Conservation (phyloP, 2,888 invertebrate species). For the Brenthis hecate region DNA sequence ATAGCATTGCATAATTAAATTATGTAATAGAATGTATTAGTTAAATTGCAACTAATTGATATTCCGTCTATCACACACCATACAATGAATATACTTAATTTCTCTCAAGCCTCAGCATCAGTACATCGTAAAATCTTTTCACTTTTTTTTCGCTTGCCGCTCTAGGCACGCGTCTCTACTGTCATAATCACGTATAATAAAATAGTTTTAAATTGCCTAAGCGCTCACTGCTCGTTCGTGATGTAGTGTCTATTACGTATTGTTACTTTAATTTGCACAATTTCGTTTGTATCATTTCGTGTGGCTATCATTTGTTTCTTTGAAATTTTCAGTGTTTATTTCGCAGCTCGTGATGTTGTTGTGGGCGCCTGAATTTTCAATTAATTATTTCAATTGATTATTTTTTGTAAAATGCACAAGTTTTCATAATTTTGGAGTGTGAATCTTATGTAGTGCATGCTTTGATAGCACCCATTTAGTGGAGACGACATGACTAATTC, state of each 20-base stretch:
- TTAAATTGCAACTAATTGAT: constrained; percentile 48
- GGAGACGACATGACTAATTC: constrained; percentile 83
- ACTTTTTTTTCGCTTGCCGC: constrained; percentile 76
- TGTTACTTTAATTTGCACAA: constrained; percentile 49
- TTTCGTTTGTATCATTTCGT: constrained; percentile 51
- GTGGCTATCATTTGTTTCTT: constrained; percentile 70
- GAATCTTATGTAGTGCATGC: constrained; percentile 77
- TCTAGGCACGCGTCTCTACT: constrained; percentile 66
- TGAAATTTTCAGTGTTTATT: constrained; percentile 73
- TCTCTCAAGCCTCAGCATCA: constrained; percentile 58
- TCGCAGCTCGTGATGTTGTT: constrained; percentile 75
- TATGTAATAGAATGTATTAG: constrained; percentile 39
- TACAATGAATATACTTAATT: constrained; percentile 68
- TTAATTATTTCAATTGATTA: constrained; percentile 69
- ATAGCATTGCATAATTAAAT: constrained; percentile 28
- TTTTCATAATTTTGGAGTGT: constrained; percentile 66
- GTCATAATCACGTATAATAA: constrained; percentile 55
- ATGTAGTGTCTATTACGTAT: constrained; percentile 47
- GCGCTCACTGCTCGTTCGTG: constrained; percentile 41
- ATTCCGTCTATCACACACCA: constrained; percentile 48
- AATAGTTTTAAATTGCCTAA: constrained; percentile 53
- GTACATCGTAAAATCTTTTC: constrained; percentile 61
- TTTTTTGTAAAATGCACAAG: constrained; percentile 73
- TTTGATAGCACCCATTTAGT: constrained; percentile 69
- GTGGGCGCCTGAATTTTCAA: constrained; percentile 70